Conservation (phyloP, 1,140 invertebrate genomes). For the Diabrotica undecimpunctata region DNA sequence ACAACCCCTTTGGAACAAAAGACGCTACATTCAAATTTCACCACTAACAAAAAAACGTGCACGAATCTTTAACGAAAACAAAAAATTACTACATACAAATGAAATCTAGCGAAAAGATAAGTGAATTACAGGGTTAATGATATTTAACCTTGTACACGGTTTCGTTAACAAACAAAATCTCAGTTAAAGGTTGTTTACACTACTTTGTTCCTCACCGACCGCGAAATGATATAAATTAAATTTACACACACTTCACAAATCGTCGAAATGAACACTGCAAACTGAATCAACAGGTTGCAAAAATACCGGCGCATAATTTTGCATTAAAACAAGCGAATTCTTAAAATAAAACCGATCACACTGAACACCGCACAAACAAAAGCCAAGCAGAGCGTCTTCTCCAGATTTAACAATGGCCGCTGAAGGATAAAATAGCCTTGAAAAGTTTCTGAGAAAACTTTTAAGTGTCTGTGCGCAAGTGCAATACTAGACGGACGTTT, state of each 20-base stretch:
- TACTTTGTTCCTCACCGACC: slow-evolving; percentile 21
- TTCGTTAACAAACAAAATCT: slow-evolving; percentile 30
- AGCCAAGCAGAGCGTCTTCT: slow-evolving; percentile 40
- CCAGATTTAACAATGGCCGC: slow-evolving; percentile 46
- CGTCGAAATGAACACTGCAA: background rate
- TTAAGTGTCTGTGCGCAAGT: slow-evolving; percentile 41
- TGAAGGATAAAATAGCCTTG: slow-evolving; percentile 45
- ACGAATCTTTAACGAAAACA: slow-evolving; percentile 3
- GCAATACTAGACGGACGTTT: slow-evolving; percentile 19
- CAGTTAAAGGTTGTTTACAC: slow-evolving; percentile 34
- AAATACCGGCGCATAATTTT: slow-evolving; percentile 27
- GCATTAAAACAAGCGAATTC: slow-evolving; percentile 11
- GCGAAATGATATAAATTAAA: slow-evolving; percentile 19
- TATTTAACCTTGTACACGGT: slow-evolving; percentile 30
- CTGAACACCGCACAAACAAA: slow-evolving; percentile 30
- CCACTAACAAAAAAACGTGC: slow-evolving; percentile 15
- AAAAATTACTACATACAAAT: slow-evolving; percentile 7
- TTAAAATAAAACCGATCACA: slow-evolving; percentile 19
- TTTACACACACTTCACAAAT: slow-evolving; percentile 11
- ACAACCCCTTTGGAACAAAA: slow-evolving; percentile 8
- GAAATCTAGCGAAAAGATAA: slow-evolving; percentile 13
- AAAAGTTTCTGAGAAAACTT: slow-evolving; percentile 46
- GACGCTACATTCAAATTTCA: slow-evolving; percentile 17
- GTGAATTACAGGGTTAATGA: slow-evolving; percentile 25
- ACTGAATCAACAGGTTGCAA: slow-evolving; percentile 34